Conservation (phyloP, 2,113 vertebrate genomes). For the Tylochromis polylepis region DNA sequence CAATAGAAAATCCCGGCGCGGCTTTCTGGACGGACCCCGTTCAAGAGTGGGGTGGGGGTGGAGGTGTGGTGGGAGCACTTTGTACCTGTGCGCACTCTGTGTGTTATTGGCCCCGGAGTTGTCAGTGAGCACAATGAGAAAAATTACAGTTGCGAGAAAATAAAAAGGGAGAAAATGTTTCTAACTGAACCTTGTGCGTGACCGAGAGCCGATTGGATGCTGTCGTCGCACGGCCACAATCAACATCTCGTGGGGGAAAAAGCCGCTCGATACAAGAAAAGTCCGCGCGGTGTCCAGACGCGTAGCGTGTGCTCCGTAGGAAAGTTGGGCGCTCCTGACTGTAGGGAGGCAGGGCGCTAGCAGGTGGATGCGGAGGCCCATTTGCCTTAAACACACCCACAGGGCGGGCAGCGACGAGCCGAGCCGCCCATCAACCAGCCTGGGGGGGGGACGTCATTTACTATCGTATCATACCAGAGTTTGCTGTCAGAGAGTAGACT, state of each 20-base stretch:
- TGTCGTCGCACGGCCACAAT: background rate
- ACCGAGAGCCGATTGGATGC: background rate
- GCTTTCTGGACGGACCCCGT: slow-evolving; percentile 28
- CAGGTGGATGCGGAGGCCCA: slow-evolving; percentile 75
- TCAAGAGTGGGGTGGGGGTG: background rate
- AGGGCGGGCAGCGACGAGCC: slow-evolving; percentile 57
- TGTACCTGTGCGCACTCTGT: slow-evolving; percentile 55
- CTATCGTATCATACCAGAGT: background rate
- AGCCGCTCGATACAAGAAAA: slow-evolving; percentile 28
- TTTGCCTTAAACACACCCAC: slow-evolving; percentile 63
- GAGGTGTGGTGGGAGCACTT: background rate
- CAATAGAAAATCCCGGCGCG: slow-evolving; percentile 42
- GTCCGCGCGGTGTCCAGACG: slow-evolving; percentile 34
- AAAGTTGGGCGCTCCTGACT: slow-evolving; percentile 63
- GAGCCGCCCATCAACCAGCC: slow-evolving; percentile 47
- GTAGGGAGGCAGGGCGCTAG: slow-evolving; percentile 57
- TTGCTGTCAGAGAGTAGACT: background rate
- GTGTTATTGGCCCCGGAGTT: slow-evolving; percentile 15
- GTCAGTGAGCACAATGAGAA: slow-evolving; percentile 7
- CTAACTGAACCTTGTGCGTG: slow-evolving; percentile 5
- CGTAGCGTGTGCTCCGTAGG: slow-evolving; percentile 23
- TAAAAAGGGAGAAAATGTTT: slow-evolving; percentile 5
- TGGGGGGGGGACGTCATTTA: background rate
- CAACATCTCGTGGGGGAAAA: slow-evolving; percentile 28
- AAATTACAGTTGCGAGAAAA: background rate